phyloP scores from a whole-genome alignment of 2,888 invertebrate genomes.

The Mesochorus sp. region DNA sequence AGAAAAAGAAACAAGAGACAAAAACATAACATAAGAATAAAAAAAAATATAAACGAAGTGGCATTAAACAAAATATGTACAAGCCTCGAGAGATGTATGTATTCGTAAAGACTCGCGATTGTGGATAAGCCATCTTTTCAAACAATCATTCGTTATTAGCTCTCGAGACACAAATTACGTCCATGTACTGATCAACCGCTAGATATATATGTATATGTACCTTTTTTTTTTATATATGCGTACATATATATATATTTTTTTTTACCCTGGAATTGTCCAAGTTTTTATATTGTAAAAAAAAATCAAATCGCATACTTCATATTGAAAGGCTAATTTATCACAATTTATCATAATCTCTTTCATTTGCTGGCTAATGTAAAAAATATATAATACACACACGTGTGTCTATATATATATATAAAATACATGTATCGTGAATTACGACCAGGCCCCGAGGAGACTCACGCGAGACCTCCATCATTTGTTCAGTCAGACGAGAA shows the following conservation, averaged over 20 bases:
- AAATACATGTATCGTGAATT: conserved; percentile 32
- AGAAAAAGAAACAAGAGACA: conserved; percentile 18
- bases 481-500: conserved; percentile 34
- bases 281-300: background rate
- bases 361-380: conserved; percentile 39
- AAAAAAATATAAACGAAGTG: conserved; percentile 7
- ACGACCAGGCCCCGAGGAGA: conserved; percentile 49
- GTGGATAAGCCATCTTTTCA: conserved; percentile 29
- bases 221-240: no score
- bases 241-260: background rate
- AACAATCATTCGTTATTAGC: conserved; percentile 35
- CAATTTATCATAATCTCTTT: conserved; percentile 59
- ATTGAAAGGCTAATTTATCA: conserved; percentile 57
- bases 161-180: background rate
- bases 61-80: background rate
- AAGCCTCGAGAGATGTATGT: background rate
- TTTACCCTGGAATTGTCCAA: background rate
- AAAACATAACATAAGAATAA: background rate
- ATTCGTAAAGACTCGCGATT: background rate
- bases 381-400: background rate
- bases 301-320: conserved; percentile 8
- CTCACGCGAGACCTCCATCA: conserved; percentile 59
- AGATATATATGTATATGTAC: background rate
- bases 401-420: background rate
- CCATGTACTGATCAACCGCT: background rate